Evolutionary conservation across 2,113 vertebrate species (phyloP).

Genomic region (Potamarius usumacintae): DNA sequence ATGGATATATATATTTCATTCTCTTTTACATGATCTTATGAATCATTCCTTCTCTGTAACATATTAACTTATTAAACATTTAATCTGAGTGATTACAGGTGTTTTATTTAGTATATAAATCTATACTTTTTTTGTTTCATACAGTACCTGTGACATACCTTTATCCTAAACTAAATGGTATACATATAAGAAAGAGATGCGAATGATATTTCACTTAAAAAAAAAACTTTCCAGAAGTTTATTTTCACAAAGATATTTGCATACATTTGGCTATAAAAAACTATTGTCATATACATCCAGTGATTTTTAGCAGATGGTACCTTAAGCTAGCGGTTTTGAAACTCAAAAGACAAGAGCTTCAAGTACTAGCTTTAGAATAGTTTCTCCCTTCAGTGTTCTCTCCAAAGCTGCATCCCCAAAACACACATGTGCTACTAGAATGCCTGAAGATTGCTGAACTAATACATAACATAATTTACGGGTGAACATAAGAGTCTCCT

Average conservation of each 20-base stretch:
- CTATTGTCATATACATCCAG: too few relatives aligned
- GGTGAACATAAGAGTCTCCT: background rate
- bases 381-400: background rate
- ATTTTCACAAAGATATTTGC: conserved; percentile 9
- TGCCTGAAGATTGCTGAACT: background rate
- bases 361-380: background rate
- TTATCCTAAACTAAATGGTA: background rate
- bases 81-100: background rate
- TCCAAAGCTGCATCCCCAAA: background rate
- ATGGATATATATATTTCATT: background rate
- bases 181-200: background rate
- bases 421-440: background rate
- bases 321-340: background rate
- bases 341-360: background rate
- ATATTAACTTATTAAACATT: background rate
- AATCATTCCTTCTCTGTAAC: background rate
- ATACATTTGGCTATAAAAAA: background rate
- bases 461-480: background rate
- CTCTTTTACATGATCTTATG: background rate
- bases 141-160: background rate
- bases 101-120: background rate
- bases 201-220: background rate
- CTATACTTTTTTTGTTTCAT: background rate
- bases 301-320: background rate
- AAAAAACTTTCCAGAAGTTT: background rate